Conservation (phyloP, 2,888 invertebrate genomes). For the Aphidius colemani region DNA sequence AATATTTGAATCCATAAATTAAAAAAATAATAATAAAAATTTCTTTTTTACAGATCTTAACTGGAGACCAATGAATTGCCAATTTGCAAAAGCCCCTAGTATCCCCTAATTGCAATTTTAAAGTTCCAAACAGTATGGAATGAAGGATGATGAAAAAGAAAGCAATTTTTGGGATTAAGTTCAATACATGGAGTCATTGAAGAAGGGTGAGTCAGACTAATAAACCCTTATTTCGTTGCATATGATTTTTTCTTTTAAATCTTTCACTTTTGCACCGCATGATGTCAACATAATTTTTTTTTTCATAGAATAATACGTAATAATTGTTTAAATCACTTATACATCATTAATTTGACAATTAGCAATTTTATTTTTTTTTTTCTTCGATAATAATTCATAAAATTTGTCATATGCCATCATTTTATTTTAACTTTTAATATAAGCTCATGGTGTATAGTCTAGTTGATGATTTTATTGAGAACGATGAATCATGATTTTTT, state of each 20-base stretch:
- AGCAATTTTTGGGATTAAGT: conserved; percentile 21
- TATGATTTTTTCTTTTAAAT: neutral
- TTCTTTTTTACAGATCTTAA: conserved; percentile 6
- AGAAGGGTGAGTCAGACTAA: conserved; percentile 43
- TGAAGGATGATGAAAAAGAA: conserved; percentile 11
- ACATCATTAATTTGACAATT: too few species aligned
- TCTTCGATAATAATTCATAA: too few species aligned
- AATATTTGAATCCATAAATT: neutral
- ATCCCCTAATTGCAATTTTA: conserved; percentile 41
- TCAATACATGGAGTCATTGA: conserved; percentile 22
- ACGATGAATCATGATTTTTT: conserved; percentile 41
- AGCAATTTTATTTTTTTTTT: too few species aligned
- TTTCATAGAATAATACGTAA: too few species aligned
- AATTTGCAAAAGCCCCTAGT: conserved; percentile 34
- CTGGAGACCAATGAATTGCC: conserved; percentile 36
- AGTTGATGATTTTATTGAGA: conserved; percentile 28
- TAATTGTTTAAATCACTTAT: too few species aligned
- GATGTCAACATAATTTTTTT: conserved; percentile 5
- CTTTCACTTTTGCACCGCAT: conserved; percentile 4
- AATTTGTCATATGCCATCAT: too few species aligned
- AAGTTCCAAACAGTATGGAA: conserved; percentile 28
- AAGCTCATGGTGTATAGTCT: neutral
- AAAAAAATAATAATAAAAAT: neutral
- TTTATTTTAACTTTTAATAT: too few species aligned
- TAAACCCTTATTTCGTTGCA: conserved; percentile 35